Evolutionary conservation across 2,888 invertebrate genomes (phyloP), one percentile per base, ranked within the genome.

Genomic region (Marronus borbonicus): DNA sequence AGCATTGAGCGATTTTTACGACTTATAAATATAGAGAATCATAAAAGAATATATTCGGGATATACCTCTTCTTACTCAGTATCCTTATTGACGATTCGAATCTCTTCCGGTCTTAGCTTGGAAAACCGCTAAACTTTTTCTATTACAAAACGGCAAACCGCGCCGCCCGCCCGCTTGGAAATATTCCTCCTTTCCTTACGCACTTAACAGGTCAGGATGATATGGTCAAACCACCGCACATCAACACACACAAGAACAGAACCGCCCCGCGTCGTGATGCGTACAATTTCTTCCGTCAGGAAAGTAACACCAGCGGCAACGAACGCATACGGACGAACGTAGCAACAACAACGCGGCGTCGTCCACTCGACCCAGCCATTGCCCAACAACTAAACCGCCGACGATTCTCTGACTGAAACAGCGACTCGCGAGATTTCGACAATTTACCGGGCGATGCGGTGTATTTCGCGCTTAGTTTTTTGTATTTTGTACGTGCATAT

Each of bases 391-490:
- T 79, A 76, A 76, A 50, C 52, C 49, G 49, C 52, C 65, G 55
- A 31, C 74, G 39, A 20, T 28, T 70, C 58, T 36, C 58, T 36
- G 44, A 66, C 76, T 64, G 52, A 58, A 74, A 74, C 78, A 39
- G 72, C 79, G 62, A 65, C 76, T 69, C 76, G 76, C 72, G 79
- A 79, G 79, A 76, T 77, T 77, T 79, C 79, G 76, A 76, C 79
- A 69, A 39, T 70, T 58, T 65, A 50, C 70, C 76, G 76, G n/a
- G 68, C 58, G 79, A 70, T 70, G 52, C 52, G 17, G 17, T 52
- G 52, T 44, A 44, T 52, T 52, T 55, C 39, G 39, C 39, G 28
- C 52, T 50, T 58, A 52, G 2, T n/a, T 52, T 52, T 31, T 52
- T 17, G n/a, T 52, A 52, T 52, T 52, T 44, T 44, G 12, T 44